Percentiles rank a stretch among this genome's conserved stretches.
Evolutionary conservation across 2,888 invertebrate genomes (phyloP).

Genomic region (Odontomyia ornata): DNA sequence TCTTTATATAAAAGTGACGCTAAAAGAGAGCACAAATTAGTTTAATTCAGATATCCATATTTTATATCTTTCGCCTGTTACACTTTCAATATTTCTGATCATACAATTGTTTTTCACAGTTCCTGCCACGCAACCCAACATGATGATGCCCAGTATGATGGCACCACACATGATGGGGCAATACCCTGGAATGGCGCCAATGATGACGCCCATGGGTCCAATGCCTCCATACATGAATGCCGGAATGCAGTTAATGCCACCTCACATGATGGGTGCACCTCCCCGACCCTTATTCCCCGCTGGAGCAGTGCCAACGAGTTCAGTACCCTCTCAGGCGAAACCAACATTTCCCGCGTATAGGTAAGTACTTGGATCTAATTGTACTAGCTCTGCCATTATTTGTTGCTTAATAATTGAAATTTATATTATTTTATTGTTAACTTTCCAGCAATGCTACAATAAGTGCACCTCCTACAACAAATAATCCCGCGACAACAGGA

Average conservation of each 20-base stretch:
- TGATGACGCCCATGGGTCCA: constrained; percentile 76
- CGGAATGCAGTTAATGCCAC: constrained; percentile 70
- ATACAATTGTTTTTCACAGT: constrained; percentile 52
- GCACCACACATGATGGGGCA: constrained; percentile 69
- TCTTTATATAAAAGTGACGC: no score
- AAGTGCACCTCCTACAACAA: constrained; percentile 76
- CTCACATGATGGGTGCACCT: constrained; percentile 68
- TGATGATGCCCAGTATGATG: constrained; percentile 71
- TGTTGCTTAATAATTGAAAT: no score
- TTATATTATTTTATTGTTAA: background rate
- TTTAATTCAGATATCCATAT: no score
- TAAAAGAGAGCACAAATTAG: no score
- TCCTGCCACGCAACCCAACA: constrained; percentile 67
- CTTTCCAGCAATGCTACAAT: constrained; percentile 74
- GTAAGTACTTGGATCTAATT: constrained; percentile 60
- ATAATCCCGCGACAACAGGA: constrained; percentile 54
- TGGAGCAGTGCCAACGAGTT: constrained; percentile 72
- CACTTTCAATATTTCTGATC: no score
- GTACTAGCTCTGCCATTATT: no score
- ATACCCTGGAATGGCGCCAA: constrained; percentile 68
- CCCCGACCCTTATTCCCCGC: constrained; percentile 85
- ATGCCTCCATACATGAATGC: constrained; percentile 69
- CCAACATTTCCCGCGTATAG: constrained; percentile 84
- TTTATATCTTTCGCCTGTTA: no score
- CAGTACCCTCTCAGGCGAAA: constrained; percentile 69